phyloP scores from a whole-genome alignment of 1,140 invertebrate species.

The Heliothis virescens region DNA sequence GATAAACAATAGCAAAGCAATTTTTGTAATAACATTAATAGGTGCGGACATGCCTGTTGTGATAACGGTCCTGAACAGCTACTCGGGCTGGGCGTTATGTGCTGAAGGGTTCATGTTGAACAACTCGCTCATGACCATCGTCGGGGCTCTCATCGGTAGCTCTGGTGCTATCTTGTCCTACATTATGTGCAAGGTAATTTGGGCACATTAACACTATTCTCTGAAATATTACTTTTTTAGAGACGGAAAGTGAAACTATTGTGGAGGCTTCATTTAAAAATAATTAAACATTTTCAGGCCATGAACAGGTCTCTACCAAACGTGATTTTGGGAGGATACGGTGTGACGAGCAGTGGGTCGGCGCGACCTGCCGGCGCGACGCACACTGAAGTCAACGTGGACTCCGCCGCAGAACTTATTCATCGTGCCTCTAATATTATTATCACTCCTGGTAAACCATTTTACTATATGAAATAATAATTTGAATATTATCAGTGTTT shows the following conservation, averaged over 20 bases:
- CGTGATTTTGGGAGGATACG: conserved; percentile 96
- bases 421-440: conserved; percentile 93
- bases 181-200: conserved; percentile 96
- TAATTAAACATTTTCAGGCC: conserved; percentile 85
- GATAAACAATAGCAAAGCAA: too few species aligned
- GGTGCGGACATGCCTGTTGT: conserved; percentile 97
- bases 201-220: neutral
- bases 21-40: conserved; percentile 57
- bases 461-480: too few species aligned
- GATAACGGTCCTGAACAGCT: conserved; percentile 96
- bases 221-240: neutral
- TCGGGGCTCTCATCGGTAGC: conserved; percentile 96
- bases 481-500: neutral
- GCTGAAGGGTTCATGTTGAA: conserved; percentile 98
- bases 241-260: neutral
- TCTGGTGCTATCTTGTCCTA: conserved; percentile 97
- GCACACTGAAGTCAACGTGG: conserved; percentile 93
- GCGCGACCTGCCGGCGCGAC: conserved; percentile 93
- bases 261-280: neutral
- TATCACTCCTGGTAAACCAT: conserved; percentile 91
- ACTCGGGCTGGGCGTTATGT: conserved; percentile 93
- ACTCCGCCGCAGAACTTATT: conserved; percentile 92
- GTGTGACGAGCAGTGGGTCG: conserved; percentile 90
- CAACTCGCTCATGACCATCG: conserved; percentile 96
- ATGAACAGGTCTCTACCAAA: conserved; percentile 97